phyloP scores from a whole-genome alignment of 1,140 invertebrate species.

The Parasteatoda tepidariorum region DNA sequence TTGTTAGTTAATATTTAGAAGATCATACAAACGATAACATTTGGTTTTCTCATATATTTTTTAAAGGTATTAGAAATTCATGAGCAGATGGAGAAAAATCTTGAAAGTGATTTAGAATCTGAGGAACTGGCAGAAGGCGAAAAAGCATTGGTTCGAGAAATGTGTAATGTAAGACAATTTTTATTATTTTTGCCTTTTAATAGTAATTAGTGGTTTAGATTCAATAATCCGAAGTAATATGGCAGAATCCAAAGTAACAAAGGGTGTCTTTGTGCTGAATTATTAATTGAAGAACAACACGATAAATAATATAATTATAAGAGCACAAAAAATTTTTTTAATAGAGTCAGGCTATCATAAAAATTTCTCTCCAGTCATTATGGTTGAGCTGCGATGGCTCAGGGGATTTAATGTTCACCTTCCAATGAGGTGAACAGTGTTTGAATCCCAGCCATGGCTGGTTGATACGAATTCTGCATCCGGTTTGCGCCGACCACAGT shows the following conservation, averaged over 20 bases:
- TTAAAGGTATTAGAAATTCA: constrained; percentile 80
- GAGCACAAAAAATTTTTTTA: background rate
- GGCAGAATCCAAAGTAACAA: no score
- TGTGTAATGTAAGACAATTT: constrained; percentile 87
- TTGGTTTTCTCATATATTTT: no score
- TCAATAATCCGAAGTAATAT: background rate
- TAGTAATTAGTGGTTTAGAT: background rate
- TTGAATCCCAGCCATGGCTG: no score
- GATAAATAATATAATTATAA: background rate
- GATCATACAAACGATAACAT: no score
- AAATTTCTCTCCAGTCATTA: no score
- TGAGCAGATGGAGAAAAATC: constrained; percentile 84
- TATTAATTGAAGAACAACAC: background rate
- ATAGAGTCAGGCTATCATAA: background rate
- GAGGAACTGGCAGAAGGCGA: constrained; percentile 83
- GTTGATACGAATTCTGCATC: no score
- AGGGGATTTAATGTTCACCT: no score
- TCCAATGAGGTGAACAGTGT: no score
- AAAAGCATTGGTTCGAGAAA: constrained; percentile 92
- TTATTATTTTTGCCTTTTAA: constrained; percentile 13
- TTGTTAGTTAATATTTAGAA: no score
- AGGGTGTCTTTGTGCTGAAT: background rate
- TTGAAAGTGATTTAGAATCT: constrained; percentile 62
- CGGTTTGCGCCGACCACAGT: no score
- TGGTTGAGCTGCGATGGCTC: no score